Percentiles rank a stretch among this genome's conserved stretches.
Conservation (phyloP, 2,888 invertebrate species). For the Acanthosoma haemorrhoidale region DNA sequence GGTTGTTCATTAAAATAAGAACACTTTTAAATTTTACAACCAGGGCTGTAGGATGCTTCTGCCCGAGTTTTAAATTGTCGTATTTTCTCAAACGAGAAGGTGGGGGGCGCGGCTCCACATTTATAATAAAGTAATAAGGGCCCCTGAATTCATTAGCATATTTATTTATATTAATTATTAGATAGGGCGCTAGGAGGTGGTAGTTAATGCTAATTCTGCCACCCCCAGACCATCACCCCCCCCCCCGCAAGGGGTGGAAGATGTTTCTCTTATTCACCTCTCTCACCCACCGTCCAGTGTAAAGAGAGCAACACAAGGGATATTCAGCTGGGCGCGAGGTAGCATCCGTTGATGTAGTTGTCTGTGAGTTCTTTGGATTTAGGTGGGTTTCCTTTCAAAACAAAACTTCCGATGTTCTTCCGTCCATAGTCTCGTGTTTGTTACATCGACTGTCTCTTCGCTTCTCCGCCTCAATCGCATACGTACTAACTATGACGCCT, state of each 20-base stretch:
- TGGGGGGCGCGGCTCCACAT: background rate
- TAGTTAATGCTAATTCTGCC: background rate
- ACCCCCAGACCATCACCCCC: background rate
- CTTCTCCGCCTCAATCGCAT: too few relatives aligned
- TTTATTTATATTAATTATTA: slow-evolving; percentile 14
- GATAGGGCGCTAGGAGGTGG: background rate
- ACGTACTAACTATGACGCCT: too few relatives aligned
- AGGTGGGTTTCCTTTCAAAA: background rate
- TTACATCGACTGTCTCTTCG: too few relatives aligned
- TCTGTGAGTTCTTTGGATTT: slow-evolving; percentile 3
- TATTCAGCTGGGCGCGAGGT: background rate
- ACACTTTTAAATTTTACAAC: background rate
- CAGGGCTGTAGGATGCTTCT: background rate
- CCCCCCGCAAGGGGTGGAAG: background rate
- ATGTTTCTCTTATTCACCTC: slow-evolving; percentile 5
- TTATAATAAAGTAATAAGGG: slow-evolving; percentile 12
- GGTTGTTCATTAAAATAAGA: background rate
- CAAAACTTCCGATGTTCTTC: background rate
- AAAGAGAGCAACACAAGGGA: slow-evolving; percentile 1
- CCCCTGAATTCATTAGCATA: slow-evolving; percentile 2
- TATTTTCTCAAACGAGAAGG: background rate
- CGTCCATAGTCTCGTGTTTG: background rate
- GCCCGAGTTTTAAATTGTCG: slow-evolving; percentile 5
- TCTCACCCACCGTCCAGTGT: background rate
- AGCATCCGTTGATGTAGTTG: too few relatives aligned